Conservation (phyloP, 2,113 vertebrate genomes). For the Gopherus flavomarginatus region DNA sequence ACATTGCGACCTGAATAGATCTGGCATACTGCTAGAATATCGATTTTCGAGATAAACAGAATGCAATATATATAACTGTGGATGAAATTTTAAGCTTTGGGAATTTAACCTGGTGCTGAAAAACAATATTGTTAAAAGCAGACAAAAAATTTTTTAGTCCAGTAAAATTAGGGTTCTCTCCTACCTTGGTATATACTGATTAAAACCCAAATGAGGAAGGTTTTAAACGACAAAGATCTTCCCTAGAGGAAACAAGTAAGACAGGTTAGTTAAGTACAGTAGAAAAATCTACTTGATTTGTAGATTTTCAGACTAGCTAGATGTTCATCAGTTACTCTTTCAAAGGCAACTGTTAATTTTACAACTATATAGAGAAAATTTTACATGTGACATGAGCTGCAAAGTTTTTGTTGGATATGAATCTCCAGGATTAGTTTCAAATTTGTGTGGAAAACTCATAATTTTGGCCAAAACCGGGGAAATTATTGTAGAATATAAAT, state of each 20-base stretch:
- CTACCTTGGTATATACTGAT: conserved; percentile 89
- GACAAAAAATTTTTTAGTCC: conserved; percentile 39
- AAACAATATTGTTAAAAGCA: conserved; percentile 65
- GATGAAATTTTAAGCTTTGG: conserved; percentile 65
- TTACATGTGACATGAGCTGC: not conserved
- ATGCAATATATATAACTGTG: conserved; percentile 60
- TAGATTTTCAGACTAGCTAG: not conserved
- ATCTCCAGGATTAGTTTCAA: not conserved
- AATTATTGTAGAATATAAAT: not conserved
- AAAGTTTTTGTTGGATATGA: not conserved
- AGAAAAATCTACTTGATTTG: not conserved
- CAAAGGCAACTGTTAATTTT: not conserved
- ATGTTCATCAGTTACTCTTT: not conserved
- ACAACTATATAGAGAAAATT: not conserved
- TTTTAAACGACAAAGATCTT: conserved; percentile 93
- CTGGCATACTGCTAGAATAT: conserved; percentile 64
- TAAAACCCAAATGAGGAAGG: conserved; percentile 87
- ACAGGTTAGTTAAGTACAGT: conserved; percentile 9
- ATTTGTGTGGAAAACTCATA: rapidly evolving
- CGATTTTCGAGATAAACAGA: conserved; percentile 69
- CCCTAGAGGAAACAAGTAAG: conserved; percentile 82
- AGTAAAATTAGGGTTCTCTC: conserved; percentile 25
- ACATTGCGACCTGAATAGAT: not conserved
- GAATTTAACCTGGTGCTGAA: conserved; percentile 69
- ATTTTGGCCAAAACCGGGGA: not conserved